These are phyloP conservation scores for Bombus picipes DNA, from an alignment of 1,140 invertebrate genomes.

Conservation along the genomic window DNA sequence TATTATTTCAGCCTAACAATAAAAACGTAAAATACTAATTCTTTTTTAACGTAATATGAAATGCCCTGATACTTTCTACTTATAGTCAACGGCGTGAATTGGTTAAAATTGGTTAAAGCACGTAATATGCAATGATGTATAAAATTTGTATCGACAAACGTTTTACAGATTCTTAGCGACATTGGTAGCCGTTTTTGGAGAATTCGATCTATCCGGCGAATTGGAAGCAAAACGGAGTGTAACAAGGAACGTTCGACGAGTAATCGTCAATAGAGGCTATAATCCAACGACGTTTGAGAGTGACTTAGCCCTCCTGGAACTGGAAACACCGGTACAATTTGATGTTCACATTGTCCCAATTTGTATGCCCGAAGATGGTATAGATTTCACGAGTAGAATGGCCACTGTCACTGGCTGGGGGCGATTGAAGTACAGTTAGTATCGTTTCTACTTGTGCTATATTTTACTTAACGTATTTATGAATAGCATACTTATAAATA, in stretches of 20 bases:
- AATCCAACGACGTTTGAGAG: constrained; percentile 95
- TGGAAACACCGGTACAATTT: constrained; percentile 92
- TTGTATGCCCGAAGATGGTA: constrained; percentile 92
- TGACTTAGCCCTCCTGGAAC: constrained; percentile 92
- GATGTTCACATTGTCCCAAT: constrained; percentile 96
- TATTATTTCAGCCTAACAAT: no score
- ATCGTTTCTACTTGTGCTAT: neutral
- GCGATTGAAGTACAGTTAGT: constrained; percentile 85
- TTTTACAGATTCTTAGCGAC: constrained; percentile 91
- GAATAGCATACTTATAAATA: neutral
- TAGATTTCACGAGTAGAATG: constrained; percentile 91
- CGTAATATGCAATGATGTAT: neutral
- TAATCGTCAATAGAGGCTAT: constrained; percentile 94
- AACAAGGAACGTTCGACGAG: constrained; percentile 92
- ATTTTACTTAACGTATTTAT: no score
- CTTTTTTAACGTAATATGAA: no score
- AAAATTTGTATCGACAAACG: neutral
- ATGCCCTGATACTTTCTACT: no score
- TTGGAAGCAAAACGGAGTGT: constrained; percentile 89
- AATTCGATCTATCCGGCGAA: constrained; percentile 94
- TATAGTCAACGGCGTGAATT: no score
- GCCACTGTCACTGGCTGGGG: constrained; percentile 93
- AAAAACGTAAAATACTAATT: no score
- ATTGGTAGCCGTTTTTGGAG: constrained; percentile 94
- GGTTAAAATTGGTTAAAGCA: no score